Evolutionary conservation across 1,140 invertebrate genomes (phyloP).

Genomic region (Rhynchophorus ferrugineus): DNA sequence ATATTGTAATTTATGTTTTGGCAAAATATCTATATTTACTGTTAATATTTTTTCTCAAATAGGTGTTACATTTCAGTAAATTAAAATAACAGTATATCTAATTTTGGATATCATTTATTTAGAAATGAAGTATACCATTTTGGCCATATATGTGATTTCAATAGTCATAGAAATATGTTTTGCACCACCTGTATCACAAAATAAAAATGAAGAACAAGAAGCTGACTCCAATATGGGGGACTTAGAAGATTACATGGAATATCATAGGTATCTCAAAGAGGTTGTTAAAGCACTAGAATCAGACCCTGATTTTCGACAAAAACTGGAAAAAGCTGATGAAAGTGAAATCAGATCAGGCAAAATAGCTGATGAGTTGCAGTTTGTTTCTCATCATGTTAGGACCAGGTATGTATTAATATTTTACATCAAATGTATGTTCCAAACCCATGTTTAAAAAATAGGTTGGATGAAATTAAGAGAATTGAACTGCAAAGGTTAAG

Average conservation of each 20-base stretch:
- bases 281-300: constrained; percentile 77
- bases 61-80: too few relatives aligned
- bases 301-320: constrained; percentile 73
- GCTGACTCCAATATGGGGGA: constrained; percentile 23
- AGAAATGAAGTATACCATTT: neutral
- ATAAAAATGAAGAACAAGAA: constrained; percentile 22
- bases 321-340: constrained; percentile 72
- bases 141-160: neutral
- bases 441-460: constrained; percentile 1
- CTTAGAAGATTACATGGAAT: constrained; percentile 54
- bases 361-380: constrained; percentile 85
- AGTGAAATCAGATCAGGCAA: constrained; percentile 77
- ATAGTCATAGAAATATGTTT: constrained; percentile 24
- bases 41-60: neutral
- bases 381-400: constrained; percentile 43
- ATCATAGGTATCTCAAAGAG: constrained; percentile 79
- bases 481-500: constrained; percentile 76
- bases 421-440: too few relatives aligned
- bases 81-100: neutral
- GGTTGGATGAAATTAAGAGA: constrained; percentile 89
- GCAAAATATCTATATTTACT: too few relatives aligned
- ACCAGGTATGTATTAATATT: constrained; percentile 10
- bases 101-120: neutral
- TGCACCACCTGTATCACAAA: constrained; percentile 35
- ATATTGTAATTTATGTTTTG: too few relatives aligned